These are phyloP conservation scores for Chrysolophus pictus DNA, from an alignment of 2,797 vertebrate species.

Conservation along the genomic window DNA sequence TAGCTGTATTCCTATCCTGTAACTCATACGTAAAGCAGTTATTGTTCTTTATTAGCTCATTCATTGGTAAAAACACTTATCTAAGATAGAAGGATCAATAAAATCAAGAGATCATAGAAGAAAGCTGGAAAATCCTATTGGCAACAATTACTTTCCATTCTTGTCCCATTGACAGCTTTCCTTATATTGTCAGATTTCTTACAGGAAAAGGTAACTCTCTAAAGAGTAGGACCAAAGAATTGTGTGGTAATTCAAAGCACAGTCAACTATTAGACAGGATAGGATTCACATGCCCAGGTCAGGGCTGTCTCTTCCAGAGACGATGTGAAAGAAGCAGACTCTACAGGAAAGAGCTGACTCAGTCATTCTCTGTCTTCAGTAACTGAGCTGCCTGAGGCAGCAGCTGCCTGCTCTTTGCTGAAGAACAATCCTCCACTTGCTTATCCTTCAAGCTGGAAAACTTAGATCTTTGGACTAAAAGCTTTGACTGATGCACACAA, in stretches of 20 bases:
- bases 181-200: neutral
- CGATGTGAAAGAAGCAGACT: neutral
- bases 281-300: neutral
- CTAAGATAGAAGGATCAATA: neutral
- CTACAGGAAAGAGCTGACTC: neutral
- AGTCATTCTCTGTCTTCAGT: neutral
- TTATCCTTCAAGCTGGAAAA: neutral
- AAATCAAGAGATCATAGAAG: neutral
- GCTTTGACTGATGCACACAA: neutral
- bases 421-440: neutral
- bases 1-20: neutral
- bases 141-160: neutral
- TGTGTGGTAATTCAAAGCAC: neutral
- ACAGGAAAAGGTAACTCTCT: neutral
- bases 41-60: neutral
- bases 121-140: neutral
- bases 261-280: neutral
- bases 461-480: no score
- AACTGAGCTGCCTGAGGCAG: neutral
- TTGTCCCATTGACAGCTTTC: neutral
- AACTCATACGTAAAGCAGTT: neutral
- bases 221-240: neutral
- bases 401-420: neutral
- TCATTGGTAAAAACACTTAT: neutral
- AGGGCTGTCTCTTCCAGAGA: neutral